Evolutionary conservation across 2,888 invertebrate genomes (phyloP).

Genomic region (Stenotaenia linearis): DNA sequence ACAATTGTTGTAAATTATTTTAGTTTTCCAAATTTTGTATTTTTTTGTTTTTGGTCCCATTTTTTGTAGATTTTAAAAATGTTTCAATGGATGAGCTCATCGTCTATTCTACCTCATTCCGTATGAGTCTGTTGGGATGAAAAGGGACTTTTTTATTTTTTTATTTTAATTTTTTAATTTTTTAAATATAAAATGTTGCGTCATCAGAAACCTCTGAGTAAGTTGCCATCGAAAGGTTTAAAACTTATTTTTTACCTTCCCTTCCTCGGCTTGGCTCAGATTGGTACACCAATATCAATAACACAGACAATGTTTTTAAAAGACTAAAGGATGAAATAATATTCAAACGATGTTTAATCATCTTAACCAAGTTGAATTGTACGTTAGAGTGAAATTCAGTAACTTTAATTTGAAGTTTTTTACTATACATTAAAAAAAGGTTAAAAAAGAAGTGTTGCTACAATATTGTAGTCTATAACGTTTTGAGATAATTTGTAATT

Average conservation of each 20-base stretch:
- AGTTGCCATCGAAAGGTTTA: slow-evolving; percentile 3
- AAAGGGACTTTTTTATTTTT: background rate
- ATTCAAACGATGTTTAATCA: background rate
- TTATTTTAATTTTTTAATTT: background rate
- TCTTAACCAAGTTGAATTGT: slow-evolving; percentile 4
- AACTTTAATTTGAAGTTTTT: slow-evolving; percentile 4
- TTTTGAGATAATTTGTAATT: slow-evolving; percentile 19
- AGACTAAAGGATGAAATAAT: background rate
- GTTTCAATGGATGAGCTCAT: background rate
- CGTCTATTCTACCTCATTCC: slow-evolving; percentile 19
- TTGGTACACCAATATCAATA: slow-evolving; percentile 12
- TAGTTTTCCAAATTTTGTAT: background rate
- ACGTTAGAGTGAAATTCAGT: background rate
- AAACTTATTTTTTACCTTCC: slow-evolving; percentile 15
- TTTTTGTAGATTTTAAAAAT: background rate
- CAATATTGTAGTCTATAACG: slow-evolving; percentile 10
- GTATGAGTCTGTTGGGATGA: slow-evolving; percentile 9
- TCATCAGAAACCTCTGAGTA: background rate
- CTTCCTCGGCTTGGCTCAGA: slow-evolving; percentile 24
- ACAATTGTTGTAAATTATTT: too few species aligned
- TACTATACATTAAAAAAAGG: background rate
- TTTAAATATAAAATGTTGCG: background rate
- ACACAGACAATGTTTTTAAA: background rate
- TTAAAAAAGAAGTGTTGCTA: background rate
- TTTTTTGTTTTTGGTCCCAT: background rate